Conservation (phyloP, 2,888 invertebrate genomes). For the Metallyticus violacea region DNA sequence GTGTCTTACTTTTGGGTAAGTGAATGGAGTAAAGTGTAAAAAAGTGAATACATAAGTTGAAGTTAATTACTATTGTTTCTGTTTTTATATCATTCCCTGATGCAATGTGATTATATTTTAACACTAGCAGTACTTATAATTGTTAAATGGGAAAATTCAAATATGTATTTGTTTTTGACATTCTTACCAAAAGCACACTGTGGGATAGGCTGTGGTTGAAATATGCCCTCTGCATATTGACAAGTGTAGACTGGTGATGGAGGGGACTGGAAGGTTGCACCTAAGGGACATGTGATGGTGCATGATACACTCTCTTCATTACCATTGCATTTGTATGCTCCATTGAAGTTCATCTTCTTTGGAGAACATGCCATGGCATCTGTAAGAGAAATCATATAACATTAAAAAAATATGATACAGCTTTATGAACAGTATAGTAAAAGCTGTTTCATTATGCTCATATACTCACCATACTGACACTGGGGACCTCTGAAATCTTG, state of each 20-base stretch:
- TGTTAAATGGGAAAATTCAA: no score
- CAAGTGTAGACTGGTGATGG: conserved; percentile 65
- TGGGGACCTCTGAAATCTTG: conserved; percentile 65
- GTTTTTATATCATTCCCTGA: no score
- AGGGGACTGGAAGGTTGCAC: conserved; percentile 59
- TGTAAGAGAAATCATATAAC: conserved; percentile 40
- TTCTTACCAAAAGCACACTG: conserved; percentile 64
- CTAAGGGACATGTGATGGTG: conserved; percentile 63
- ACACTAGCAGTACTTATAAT: no score
- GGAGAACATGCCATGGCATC: conserved; percentile 59
- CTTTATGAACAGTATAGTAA: no score
- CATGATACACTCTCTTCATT: conserved; percentile 61
- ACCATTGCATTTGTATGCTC: conserved; percentile 69
- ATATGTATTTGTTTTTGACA: no score
- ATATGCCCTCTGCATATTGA: conserved; percentile 61
- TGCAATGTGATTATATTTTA: no score
- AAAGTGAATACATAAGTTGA: no score
- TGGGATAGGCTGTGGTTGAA: conserved; percentile 67
- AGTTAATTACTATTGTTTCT: no score
- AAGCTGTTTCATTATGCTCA: not conserved
- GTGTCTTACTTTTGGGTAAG: no score
- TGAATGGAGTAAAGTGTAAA: no score
- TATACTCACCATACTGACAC: conserved; percentile 63
- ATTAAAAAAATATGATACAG: no score
- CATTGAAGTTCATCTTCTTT: conserved; percentile 69